Conservation (phyloP, 2,113 vertebrate species). For the Trochalopteron elliotii region DNA sequence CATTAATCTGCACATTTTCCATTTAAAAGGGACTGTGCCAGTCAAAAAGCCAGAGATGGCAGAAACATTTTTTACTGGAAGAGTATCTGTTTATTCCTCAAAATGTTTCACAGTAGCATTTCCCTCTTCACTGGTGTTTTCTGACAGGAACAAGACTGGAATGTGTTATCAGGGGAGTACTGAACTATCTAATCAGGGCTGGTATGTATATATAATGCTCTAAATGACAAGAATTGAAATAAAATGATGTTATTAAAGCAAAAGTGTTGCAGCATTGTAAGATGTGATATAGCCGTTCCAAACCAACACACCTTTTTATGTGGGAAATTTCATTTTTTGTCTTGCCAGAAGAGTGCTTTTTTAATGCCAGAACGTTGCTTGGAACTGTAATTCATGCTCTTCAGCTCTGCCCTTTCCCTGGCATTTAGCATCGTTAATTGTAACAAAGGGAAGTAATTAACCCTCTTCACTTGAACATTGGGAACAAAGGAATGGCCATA, state of each 20-base stretch:
- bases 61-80: neutral
- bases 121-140: neutral
- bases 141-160: neutral
- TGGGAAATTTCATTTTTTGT: conserved; percentile 11
- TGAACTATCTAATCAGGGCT: neutral
- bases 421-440: conserved; percentile 31
- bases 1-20: neutral
- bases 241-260: neutral
- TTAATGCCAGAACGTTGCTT: conserved; percentile 17
- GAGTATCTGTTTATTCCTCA: neutral
- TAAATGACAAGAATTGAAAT: conserved; percentile 28
- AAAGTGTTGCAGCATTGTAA: neutral
- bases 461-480: conserved; percentile 19
- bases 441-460: conserved; percentile 55
- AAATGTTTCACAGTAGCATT: neutral
- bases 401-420: conserved; percentile 20
- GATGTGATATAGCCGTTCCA: conserved; percentile 8
- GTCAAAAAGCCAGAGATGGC: neutral
- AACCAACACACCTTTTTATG: neutral
- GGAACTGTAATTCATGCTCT: conserved; percentile 15
- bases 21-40: neutral
- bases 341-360: neutral
- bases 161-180: neutral
- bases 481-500: conserved; percentile 29
- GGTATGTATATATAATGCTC: neutral